Percentiles rank a stretch among this genome's conserved stretches.
Conservation (phyloP, 2,797 vertebrate species). For the Lateolabrax maculatus region DNA sequence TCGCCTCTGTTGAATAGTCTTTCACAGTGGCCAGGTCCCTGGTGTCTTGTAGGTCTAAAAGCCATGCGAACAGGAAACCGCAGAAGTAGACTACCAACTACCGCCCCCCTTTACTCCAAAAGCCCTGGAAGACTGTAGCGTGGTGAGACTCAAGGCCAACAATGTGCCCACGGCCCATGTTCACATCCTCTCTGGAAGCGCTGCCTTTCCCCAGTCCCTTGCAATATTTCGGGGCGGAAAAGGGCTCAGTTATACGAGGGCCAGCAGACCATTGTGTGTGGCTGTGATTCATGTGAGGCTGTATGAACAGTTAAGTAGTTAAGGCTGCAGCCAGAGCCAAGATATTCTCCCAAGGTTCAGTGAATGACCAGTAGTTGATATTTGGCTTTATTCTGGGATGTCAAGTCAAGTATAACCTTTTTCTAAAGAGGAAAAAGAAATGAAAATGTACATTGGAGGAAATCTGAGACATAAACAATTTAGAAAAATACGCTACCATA, state of each 20-base stretch:
- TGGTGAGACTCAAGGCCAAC: slow-evolving; percentile 85
- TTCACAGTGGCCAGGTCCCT: slow-evolving; percentile 68
- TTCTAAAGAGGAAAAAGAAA: slow-evolving; percentile 1
- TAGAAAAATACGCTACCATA: background rate
- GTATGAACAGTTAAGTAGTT: slow-evolving; percentile 51
- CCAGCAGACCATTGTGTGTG: slow-evolving; percentile 74
- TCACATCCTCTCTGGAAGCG: slow-evolving; percentile 86
- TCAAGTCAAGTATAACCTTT: background rate
- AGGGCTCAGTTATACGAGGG: slow-evolving; percentile 64
- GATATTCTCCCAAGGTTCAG: slow-evolving; percentile 29
- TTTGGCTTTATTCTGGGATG: slow-evolving; percentile 25
- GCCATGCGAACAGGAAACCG: slow-evolving; percentile 83
- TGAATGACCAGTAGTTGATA: slow-evolving; percentile 40
- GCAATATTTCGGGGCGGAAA: slow-evolving; percentile 77
- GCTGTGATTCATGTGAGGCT: slow-evolving; percentile 72
- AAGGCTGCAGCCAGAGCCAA: slow-evolving; percentile 34
- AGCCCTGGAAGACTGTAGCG: slow-evolving; percentile 64
- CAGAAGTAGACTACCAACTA: slow-evolving; percentile 70
- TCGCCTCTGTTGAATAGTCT: slow-evolving; percentile 56
- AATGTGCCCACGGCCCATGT: slow-evolving; percentile 79
- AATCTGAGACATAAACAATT: background rate
- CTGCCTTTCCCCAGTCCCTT: slow-evolving; percentile 75
- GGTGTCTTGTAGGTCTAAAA: slow-evolving; percentile 77
- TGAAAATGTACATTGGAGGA: background rate
- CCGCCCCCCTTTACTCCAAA: slow-evolving; percentile 58